Evolutionary conservation across 2,113 vertebrate species (phyloP), one percentile per base, ranked within the genome.

Genomic region (Athene cunicularia): DNA sequence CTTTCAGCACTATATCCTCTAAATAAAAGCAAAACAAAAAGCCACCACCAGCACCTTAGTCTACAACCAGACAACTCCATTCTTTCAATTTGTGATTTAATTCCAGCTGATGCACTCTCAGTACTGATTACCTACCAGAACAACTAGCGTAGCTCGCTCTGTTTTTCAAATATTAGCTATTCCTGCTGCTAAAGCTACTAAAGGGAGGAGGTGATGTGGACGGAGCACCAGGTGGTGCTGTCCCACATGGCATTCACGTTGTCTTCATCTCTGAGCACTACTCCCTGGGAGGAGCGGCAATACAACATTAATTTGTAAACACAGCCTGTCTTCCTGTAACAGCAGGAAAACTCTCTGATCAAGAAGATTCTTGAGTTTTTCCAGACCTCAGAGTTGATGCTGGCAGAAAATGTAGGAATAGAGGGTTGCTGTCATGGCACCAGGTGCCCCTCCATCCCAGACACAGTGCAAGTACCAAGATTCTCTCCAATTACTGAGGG

Each of bases 191-290:
- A n/a, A 68, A 76, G 41, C 37, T 24, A 45, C 50, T 58, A 39
- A 64, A 39, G 47, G 71, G 59, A 89, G 30, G 55, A 87, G 66
- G 50, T 79, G 60, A 73, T 18, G 55, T 50, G 91, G 79, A 50
- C n/a, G 20, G 80, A 92, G 82, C 95, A 93, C 71, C 88, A 86
- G 68, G 75, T 90, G 81, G 90, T 90, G 95, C 90, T 95, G 90
- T 90, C 80, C 90, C 2, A 32, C 90, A 82, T 17, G 76, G 52
- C 86, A 91, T 74, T 76, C 41, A 58, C 63, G 55, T 39, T 72
- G 45, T 66, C 50, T 47, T 64, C 72, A 41, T 21, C 37, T 67
- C 52, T 43, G 39, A 59, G 59, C 32, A 21, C 56, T 41, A n/a
- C 19, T 74, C 33, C 41, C 56, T 75, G 39, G 35, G 39, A 89